Conservation (phyloP, 2,113 vertebrate species). For the Onychostoma macrolepis region DNA sequence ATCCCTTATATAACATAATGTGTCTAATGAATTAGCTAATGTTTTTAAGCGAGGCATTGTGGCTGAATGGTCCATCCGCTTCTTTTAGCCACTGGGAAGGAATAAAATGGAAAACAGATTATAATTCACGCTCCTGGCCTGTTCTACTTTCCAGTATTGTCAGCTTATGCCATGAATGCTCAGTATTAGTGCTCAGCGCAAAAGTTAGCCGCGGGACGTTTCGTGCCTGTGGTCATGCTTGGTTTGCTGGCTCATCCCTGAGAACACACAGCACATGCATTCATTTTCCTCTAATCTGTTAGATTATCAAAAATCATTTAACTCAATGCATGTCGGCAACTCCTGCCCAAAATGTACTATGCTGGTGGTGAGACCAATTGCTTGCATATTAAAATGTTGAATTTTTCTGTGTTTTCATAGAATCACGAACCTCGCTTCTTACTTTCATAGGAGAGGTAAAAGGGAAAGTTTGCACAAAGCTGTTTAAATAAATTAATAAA, state of each 20-base stretch:
- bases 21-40: constrained; percentile 8
- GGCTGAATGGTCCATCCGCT: neutral
- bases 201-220: neutral
- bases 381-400: neutral
- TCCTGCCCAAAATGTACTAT: neutral
- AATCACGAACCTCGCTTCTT: neutral
- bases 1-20: neutral
- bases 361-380: neutral
- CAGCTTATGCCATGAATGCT: neutral
- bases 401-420: neutral
- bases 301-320: neutral
- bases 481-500: neutral
- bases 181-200: neutral
- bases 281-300: neutral
- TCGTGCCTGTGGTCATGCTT: neutral
- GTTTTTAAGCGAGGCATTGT: constrained; percentile 9
- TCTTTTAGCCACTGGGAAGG: constrained; percentile 18
- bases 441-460: neutral
- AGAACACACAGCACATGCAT: constrained; percentile 10
- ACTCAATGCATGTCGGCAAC: neutral
- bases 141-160: constrained; percentile 3
- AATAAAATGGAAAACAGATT: constrained; percentile 14
- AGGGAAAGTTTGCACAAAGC: neutral
- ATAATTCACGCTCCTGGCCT: constrained; percentile 12
- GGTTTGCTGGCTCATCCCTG: neutral